These are phyloP conservation scores for Sarcophilus harrisii DNA, from an alignment of 2,797 vertebrate genomes.

Conservation along the genomic window DNA sequence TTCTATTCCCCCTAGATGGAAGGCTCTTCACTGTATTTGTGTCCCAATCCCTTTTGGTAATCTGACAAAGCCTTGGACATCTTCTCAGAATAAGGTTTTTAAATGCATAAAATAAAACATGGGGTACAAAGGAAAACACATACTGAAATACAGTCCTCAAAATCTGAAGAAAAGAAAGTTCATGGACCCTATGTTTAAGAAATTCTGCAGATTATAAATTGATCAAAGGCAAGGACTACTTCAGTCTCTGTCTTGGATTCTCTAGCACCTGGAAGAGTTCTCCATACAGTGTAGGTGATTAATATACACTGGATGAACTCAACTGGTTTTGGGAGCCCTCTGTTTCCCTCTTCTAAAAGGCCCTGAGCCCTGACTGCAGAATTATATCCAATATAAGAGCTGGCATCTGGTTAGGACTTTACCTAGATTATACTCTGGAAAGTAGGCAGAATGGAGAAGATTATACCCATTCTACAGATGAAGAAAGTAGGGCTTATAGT, in stretches of 20 bases:
- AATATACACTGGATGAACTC: neutral
- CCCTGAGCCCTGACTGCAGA: neutral
- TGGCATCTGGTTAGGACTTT: neutral
- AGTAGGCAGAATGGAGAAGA: neutral
- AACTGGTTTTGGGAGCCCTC: neutral
- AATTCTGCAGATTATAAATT: neutral
- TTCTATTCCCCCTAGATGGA: neutral
- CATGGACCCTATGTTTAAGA: neutral
- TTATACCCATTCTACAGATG: neutral
- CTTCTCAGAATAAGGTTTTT: neutral
- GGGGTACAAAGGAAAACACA: neutral
- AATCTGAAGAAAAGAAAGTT: neutral
- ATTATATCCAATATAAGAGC: neutral
- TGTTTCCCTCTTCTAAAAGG: neutral
- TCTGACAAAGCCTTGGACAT: neutral
- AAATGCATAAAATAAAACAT: neutral
- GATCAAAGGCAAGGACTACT: neutral
- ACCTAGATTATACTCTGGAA: neutral
- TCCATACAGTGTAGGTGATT: neutral
- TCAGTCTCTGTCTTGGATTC: neutral
- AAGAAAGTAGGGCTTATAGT: neutral
- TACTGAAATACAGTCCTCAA: neutral
- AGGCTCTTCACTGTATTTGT: neutral
- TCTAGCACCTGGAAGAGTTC: neutral
- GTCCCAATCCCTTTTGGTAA: neutral